phyloP scores from a whole-genome alignment of 2,797 vertebrate species.

The Corythornis leucogaster region DNA sequence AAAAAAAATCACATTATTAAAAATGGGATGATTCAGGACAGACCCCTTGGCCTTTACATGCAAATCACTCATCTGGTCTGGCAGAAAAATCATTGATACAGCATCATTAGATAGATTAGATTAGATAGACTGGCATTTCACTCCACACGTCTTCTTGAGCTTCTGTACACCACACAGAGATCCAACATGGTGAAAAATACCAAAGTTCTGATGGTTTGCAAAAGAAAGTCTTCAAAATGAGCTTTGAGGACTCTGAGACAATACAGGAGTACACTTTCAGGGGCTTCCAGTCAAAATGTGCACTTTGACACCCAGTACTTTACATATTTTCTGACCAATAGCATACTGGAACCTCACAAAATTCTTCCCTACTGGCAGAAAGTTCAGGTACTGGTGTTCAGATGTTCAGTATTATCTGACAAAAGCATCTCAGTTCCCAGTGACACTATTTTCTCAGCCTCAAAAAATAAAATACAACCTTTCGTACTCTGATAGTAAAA shows the following conservation, averaged over 20 bases:
- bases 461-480: background rate
- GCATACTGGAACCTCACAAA: background rate
- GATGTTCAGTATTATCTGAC: background rate
- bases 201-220: background rate
- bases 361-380: background rate
- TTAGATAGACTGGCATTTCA: background rate
- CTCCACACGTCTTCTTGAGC: background rate
- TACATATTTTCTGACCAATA: background rate
- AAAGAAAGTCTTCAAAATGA: background rate
- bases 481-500: background rate
- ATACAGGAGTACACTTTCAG: background rate
- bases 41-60: background rate
- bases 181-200: background rate
- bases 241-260: background rate
- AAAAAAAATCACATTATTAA: background rate
- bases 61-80: background rate
- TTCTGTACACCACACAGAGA: background rate
- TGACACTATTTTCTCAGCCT: background rate
- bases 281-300: background rate
- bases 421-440: background rate
- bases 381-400: background rate
- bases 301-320: background rate
- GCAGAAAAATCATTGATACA: background rate
- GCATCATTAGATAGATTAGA: background rate
- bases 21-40: background rate